Percentiles rank a stretch among this genome's conserved stretches.
Evolutionary conservation across 2,797 vertebrate genomes (phyloP).

Genomic region (Molothrus aeneus): DNA sequence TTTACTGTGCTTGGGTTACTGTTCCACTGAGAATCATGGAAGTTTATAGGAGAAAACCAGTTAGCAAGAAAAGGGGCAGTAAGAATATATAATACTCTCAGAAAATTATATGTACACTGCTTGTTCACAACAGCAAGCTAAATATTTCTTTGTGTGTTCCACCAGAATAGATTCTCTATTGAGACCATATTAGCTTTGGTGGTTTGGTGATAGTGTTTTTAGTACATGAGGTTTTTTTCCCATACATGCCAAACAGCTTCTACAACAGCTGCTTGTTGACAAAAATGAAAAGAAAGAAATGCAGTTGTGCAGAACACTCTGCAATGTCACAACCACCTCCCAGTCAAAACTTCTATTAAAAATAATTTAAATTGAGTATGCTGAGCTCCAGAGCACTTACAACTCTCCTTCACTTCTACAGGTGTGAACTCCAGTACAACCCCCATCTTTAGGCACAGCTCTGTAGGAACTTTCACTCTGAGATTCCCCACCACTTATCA

Average conservation of each 20-base stretch:
- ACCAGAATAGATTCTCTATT: fast-evolving
- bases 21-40: neutral
- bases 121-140: neutral
- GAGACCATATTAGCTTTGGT: neutral
- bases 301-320: neutral
- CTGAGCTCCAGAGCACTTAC: neutral
- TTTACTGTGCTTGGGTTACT: neutral
- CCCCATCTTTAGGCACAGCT: neutral
- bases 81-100: neutral
- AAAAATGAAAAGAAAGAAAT: neutral
- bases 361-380: neutral
- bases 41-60: neutral
- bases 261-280: neutral
- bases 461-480: neutral
- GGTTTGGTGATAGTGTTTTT: neutral
- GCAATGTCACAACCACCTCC: neutral
- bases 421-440: neutral
- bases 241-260: neutral
- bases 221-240: fast-evolving
- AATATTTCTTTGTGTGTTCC: neutral
- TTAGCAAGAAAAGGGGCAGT: neutral
- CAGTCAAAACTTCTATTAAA: neutral
- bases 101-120: neutral
- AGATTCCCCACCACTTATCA: neutral
- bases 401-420: neutral